Evolutionary conservation across 1,140 invertebrate genomes (phyloP), one percentile per base, ranked within the genome.

Genomic region (Campodea augens): DNA sequence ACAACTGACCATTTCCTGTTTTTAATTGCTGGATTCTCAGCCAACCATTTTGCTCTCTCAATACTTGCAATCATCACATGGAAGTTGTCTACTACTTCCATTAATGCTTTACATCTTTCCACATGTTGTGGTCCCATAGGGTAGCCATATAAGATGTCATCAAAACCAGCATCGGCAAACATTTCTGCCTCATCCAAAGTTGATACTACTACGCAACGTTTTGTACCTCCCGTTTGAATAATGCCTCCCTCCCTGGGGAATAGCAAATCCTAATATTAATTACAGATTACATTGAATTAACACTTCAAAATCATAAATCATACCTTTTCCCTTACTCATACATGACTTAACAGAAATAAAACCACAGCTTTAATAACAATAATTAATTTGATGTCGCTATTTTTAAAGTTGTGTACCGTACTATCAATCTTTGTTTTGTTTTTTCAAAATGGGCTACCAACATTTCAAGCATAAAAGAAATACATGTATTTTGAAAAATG

Each of bases 111-210:
- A 39, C 42, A 57, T 51, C 57, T 54, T 36, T 45, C 7, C 38
- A 61, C 45, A 39, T 60, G 61, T n/a, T 52, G 43, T 10, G 52
- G 47, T 18, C 52, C 53, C 18, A 63, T 51, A 2, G 58, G 55
- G 46, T 48, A 53, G 2, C 52, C 60, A 45, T 54, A 57, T 4
- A 63, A 45, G 32, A 64, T 62, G 43, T 64, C 61, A 29, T 62
- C 60, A 49, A 57, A 63, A 32, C 60, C 61, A 49, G 53, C 49
- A n/a, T 54, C 51, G 13, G 60, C 58, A 51, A 55, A 64, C 41
- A 61, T 56, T 41, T 60, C 53, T 4, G 60, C 55, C 38, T 64
- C 61, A 1, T 51, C 43, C 5, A 63, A 43, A 4, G 61, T 63
- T n/a, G 61, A 61, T 2, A 60, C 58, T 21, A 55, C 54, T 40